A percentile compares a stretch with the other conserved stretches of the same genome.
These are phyloP conservation scores for Vollenhovia emeryi DNA, from an alignment of 1,140 invertebrate genomes.

Conservation along the genomic window DNA sequence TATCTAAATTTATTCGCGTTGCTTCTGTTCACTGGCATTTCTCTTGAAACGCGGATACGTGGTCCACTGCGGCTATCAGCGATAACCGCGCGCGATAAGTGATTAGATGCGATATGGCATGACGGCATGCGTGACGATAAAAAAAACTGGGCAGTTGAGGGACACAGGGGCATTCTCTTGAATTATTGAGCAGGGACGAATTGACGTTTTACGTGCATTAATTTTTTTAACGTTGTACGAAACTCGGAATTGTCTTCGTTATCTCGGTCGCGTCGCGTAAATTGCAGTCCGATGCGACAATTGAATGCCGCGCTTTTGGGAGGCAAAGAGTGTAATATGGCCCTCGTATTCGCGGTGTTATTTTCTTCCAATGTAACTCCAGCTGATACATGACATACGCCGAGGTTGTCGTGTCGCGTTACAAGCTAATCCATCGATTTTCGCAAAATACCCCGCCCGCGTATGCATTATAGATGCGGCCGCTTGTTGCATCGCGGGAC, in stretches of 20 bases:
- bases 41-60: not conserved
- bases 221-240: not conserved
- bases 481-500: slow-evolving; percentile 6
- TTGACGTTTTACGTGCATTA: not conserved
- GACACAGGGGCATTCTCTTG: not conserved
- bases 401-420: not conserved
- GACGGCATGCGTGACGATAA: not conserved
- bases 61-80: not conserved
- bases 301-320: not conserved
- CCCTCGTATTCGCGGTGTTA: not conserved
- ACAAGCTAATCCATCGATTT: slow-evolving; percentile 32
- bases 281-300: not conserved
- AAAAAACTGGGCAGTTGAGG: not conserved
- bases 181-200: not conserved
- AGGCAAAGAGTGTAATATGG: too few species aligned
- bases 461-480: slow-evolving; percentile 40
- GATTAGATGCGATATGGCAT: not conserved
- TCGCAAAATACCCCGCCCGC: slow-evolving; percentile 10
- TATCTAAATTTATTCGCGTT: slow-evolving; percentile 21
- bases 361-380: not conserved
- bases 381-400: not conserved
- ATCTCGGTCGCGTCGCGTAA: not conserved
- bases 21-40: not conserved
- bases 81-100: not conserved
- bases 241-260: not conserved